Conservation (phyloP, 2,113 vertebrate genomes). For the Nothocercus julius region DNA sequence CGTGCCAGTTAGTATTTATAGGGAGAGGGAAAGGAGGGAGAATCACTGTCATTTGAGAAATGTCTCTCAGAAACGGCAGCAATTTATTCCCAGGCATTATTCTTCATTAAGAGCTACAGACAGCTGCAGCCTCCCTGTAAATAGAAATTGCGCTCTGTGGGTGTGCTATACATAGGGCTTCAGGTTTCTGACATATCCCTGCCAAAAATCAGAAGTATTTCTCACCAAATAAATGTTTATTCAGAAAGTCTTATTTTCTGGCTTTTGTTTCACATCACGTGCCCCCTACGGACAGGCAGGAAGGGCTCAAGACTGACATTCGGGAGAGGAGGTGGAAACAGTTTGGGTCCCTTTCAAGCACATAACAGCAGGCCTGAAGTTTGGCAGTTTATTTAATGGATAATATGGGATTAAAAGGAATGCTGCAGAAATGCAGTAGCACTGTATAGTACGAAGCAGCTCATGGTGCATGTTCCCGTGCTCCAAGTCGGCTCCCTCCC, state of each 20-base stretch:
- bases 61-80: slow-evolving; percentile 38
- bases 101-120: slow-evolving; percentile 64
- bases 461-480: rapidly evolving
- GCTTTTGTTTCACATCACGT: slow-evolving; percentile 32
- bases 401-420: not conserved
- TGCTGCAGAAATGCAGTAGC: not conserved
- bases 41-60: slow-evolving; percentile 27
- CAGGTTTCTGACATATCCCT: slow-evolving; percentile 64
- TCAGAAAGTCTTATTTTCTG: slow-evolving; percentile 62
- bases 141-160: slow-evolving; percentile 59
- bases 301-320: not conserved
- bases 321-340: slow-evolving; percentile 25
- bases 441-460: not conserved
- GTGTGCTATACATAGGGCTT: slow-evolving; percentile 53
- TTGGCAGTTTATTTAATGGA: not conserved
- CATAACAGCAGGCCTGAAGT: not conserved
- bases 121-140: slow-evolving; percentile 71
- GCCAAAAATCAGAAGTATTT: slow-evolving; percentile 69
- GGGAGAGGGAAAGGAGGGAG: slow-evolving; percentile 25
- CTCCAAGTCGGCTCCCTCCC: rapidly evolving
- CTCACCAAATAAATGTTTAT: slow-evolving; percentile 69
- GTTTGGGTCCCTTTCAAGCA: not conserved
- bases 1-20: not conserved
- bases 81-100: slow-evolving; percentile 71
- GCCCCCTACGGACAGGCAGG: not conserved